Conservation (phyloP, 2,797 vertebrate genomes). For the Podarcis lilfordi region DNA sequence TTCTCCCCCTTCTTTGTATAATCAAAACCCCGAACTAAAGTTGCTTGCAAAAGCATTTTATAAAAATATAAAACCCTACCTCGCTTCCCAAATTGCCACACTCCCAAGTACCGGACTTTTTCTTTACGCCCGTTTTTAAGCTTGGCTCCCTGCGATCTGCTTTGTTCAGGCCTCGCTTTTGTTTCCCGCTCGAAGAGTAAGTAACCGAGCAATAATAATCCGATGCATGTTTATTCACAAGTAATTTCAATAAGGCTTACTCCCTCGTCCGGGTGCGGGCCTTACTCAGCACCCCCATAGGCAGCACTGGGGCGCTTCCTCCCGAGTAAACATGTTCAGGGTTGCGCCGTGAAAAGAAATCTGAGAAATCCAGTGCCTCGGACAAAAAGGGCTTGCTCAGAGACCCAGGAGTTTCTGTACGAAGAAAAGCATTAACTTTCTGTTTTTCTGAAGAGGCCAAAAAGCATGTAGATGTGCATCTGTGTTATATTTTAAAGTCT, state of each 20-base stretch:
- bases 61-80: background rate
- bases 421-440: background rate
- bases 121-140: background rate
- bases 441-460: background rate
- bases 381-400: background rate
- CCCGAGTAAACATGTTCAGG: background rate
- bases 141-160: background rate
- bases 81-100: background rate
- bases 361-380: too few species aligned
- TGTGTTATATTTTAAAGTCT: background rate
- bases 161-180: background rate
- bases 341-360: background rate
- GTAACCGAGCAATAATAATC: too few species aligned
- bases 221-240: background rate
- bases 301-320: background rate
- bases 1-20: background rate
- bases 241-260: background rate
- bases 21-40: background rate
- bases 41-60: background rate
- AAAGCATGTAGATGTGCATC: background rate
- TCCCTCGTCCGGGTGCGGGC: background rate
- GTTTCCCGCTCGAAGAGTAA: background rate
- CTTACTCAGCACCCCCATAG: background rate
- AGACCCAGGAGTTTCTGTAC: background rate
- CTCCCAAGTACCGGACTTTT: too few species aligned